Conservation (phyloP, 2,888 invertebrate genomes). For the Diploptera punctata region DNA sequence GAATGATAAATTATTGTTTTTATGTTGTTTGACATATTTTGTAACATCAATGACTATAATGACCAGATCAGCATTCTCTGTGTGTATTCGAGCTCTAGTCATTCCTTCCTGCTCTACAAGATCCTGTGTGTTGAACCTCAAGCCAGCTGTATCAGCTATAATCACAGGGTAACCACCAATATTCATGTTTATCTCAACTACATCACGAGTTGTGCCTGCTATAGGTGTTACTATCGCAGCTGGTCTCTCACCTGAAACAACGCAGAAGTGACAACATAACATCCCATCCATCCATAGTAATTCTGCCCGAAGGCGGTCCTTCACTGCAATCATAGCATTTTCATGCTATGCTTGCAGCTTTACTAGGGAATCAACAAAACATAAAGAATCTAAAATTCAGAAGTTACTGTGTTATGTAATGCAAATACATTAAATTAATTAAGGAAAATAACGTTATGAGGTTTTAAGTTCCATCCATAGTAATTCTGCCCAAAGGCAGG, state of each 20-base stretch:
- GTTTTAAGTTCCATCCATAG: too few species aligned
- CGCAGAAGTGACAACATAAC: too few species aligned
- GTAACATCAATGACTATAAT: conserved; percentile 62
- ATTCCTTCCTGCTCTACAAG: conserved; percentile 81
- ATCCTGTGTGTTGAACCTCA: conserved; percentile 66
- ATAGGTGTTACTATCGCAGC: conserved; percentile 84
- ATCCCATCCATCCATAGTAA: too few species aligned
- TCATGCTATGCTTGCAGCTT: too few species aligned
- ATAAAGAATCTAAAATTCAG: too few species aligned
- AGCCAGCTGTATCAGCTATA: conserved; percentile 86
- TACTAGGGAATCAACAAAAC: too few species aligned
- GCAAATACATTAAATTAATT: too few species aligned
- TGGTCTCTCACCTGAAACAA: conserved; percentile 66
- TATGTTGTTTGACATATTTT: background rate
- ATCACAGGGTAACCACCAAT: conserved; percentile 79
- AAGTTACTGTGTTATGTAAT: too few species aligned
- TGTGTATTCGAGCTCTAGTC: conserved; percentile 61
- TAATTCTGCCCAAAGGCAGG: too few species aligned
- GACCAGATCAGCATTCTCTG: conserved; percentile 62
- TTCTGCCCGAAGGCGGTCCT: too few species aligned
- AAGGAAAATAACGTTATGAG: too few species aligned
- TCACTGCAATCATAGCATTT: too few species aligned
- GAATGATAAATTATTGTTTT: background rate
- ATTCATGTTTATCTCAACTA: conserved; percentile 76
- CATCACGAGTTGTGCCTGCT: conserved; percentile 86